Evolutionary conservation across 2,113 vertebrate genomes (phyloP).

Genomic region (Bubo scandiacus): DNA sequence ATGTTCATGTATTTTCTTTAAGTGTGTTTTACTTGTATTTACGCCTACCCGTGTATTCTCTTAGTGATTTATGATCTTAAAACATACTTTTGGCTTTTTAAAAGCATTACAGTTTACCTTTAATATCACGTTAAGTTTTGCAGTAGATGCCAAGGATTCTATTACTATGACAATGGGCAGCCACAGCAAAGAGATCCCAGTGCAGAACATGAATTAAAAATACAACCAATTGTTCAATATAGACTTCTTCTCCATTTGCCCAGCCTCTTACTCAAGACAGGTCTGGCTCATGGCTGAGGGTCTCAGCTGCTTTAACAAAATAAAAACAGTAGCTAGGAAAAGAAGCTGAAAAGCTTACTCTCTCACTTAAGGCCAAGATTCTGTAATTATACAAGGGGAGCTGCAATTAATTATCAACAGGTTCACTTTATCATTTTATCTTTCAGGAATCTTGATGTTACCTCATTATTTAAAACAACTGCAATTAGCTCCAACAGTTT

Average conservation of each 20-base stretch:
- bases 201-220: neutral
- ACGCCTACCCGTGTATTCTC: constrained; percentile 5
- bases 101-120: neutral
- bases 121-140: neutral
- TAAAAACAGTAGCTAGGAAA: neutral
- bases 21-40: constrained; percentile 32
- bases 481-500: neutral
- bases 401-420: constrained; percentile 14
- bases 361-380: neutral
- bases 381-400: neutral
- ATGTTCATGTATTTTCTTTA: constrained; percentile 28
- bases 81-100: neutral
- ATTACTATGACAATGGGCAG: neutral
- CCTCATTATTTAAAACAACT: neutral
- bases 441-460: neutral
- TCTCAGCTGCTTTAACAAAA: neutral
- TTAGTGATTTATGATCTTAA: constrained; percentile 5
- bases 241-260: neutral
- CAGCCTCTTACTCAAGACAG: neutral
- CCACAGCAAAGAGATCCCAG: neutral
- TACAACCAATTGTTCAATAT: neutral
- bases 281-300: neutral
- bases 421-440: neutral
- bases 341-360: neutral
- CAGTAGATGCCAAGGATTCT: neutral